These are phyloP conservation scores for Xanthostigma xanthostigma DNA, from an alignment of 2,888 invertebrate species.

Conservation along the genomic window DNA sequence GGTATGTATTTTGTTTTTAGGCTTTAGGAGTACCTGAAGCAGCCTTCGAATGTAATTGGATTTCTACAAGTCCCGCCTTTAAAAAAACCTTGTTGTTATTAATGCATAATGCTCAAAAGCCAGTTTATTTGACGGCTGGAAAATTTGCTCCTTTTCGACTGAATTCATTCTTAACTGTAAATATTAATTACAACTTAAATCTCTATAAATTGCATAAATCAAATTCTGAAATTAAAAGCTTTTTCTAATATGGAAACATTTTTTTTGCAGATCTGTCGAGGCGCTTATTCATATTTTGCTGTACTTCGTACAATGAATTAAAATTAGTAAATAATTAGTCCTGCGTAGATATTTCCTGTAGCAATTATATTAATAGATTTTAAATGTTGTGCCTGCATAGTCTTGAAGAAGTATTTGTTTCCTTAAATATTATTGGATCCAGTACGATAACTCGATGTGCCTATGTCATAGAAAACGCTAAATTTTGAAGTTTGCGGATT, in stretches of 20 bases:
- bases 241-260: background rate
- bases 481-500: too few species aligned
- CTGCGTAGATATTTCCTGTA: background rate
- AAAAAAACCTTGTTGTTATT: background rate
- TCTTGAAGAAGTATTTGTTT: too few species aligned
- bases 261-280: background rate
- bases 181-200: background rate
- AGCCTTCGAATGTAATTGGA: background rate
- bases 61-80: background rate
- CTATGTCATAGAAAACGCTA: too few species aligned
- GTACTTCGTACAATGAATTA: background rate
- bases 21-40: too few species aligned
- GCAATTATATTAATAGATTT: too few species aligned
- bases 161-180: background rate
- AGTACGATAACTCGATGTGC: too few species aligned
- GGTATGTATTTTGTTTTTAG: too few species aligned
- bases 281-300: background rate
- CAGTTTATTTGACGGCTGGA: background rate
- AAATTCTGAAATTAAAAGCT: too few species aligned
- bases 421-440: too few species aligned
- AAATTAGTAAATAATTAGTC: background rate
- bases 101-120: background rate
- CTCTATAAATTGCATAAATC: too few species aligned
- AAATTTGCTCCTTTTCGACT: background rate
- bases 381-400: too few species aligned